Base-by-base conservation (phyloP, 2,113 vertebrate genomes). In the Dicrurus megarhynchus region DNA sequence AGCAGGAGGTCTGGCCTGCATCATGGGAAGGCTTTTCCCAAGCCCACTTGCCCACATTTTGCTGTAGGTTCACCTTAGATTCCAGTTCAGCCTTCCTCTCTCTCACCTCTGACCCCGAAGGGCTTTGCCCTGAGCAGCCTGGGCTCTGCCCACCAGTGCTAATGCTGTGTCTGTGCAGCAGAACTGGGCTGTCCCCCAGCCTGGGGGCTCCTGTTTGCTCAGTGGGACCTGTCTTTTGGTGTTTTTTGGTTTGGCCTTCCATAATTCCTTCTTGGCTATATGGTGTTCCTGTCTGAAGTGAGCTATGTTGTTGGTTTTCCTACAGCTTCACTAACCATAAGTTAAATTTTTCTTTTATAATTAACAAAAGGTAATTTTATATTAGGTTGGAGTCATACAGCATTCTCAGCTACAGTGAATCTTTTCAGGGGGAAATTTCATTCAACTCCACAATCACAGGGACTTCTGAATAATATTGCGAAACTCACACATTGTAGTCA, bases 41-140 rank as follows among this genome's bases (percentile, higher is more conserved):
- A 82, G 24, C 10, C n/a, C 16, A 1, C 8, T 41, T 57, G 13
- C 10, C 55, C 2, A 0, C 3, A 4, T 33, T 84, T 41, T 60
- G 19, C 42, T 57, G 28, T 13, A 46, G 47, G 28, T 47, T 80
- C 6, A 4, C 33, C 20, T 46, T 28, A 22, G 19, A 20, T 18
- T 0, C 0, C 35, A 26, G 56, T 22, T 47, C 21, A 30, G 1
- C 53, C 16, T 42, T 44, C 10, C 8, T 22, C 18, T 52, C 18
- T 50, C 13, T 63, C 27, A 8, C 7, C 21, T 32, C 59, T 39
- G 83, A 30, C 8, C 39, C 7, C 4, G 2, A 3, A 32, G 30
- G 21, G 10, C 37, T 84, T 11, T 86, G 50, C 67, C 42, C 37
- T 20, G 61, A 6, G n/a, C 13, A 52, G 41, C 18, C 90, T 50